These are phyloP conservation scores for Leptura quadrifasciata DNA, from an alignment of 2,888 invertebrate species.

Conservation along the genomic window DNA sequence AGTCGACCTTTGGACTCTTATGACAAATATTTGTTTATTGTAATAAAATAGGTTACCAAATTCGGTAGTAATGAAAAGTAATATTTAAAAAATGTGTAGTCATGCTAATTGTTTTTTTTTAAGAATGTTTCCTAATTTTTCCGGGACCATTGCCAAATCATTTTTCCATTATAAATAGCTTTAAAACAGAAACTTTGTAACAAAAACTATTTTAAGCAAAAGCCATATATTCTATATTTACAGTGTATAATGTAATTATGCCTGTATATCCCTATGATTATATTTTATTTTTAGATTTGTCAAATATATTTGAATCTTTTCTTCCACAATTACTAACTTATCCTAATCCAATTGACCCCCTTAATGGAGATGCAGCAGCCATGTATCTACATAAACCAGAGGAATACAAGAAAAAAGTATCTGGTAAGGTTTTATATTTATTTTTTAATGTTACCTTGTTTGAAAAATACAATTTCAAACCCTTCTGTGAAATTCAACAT, in stretches of 20 bases:
- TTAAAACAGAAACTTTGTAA: slow-evolving; percentile 1
- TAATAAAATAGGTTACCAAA: slow-evolving; percentile 5
- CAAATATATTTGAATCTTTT: slow-evolving; percentile 99
- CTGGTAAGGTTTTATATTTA: slow-evolving; percentile 76
- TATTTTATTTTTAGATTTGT: slow-evolving; percentile 86
- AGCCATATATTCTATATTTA: background rate
- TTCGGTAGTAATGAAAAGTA: background rate
- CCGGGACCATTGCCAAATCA: slow-evolving; percentile 29
- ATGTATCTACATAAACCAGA: slow-evolving; percentile 99
- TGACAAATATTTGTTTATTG: background rate
- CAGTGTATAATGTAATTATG: background rate
- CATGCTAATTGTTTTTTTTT: slow-evolving; percentile 2
- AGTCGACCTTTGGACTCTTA: background rate
- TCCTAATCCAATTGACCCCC: slow-evolving; percentile 99
- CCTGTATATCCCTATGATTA: background rate
- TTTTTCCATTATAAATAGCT: slow-evolving; percentile 30
- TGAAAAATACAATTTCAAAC: too few relatives aligned
- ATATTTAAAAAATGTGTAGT: background rate
- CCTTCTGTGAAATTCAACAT: too few relatives aligned
- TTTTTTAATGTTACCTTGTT: background rate
- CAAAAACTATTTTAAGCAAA: slow-evolving; percentile 4
- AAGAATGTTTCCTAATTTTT: slow-evolving; percentile 11
- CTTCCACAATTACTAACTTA: slow-evolving; percentile 99
- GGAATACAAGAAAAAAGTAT: slow-evolving; percentile 99
- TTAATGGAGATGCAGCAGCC: slow-evolving; percentile 99